phyloP scores from a whole-genome alignment of 2,113 vertebrate species.

The Hystrix brachyura region DNA sequence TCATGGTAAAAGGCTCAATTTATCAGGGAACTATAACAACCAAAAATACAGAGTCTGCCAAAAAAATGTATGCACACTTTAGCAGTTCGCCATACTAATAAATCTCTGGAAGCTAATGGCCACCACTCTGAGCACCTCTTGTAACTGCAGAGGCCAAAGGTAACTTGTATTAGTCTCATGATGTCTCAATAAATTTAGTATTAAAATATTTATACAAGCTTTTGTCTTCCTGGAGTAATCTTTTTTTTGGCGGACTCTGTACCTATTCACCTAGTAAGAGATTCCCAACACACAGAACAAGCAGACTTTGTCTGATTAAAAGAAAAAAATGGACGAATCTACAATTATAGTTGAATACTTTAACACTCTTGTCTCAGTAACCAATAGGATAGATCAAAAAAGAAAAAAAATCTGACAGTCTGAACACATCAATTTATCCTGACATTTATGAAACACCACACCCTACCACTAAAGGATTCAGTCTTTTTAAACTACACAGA shows the following conservation, averaged over 20 bases:
- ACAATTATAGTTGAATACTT: neutral
- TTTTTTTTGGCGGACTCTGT: neutral
- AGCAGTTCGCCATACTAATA: neutral
- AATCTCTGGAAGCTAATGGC: neutral
- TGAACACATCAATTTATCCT: conserved; percentile 21
- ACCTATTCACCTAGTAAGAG: neutral
- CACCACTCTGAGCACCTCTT: neutral
- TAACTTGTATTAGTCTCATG: neutral
- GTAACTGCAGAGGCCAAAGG: neutral
- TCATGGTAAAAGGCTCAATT: conserved; percentile 14
- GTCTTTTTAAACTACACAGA: neutral
- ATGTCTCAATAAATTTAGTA: neutral
- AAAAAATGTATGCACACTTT: neutral
- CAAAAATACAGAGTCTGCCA: neutral
- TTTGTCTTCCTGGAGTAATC: neutral
- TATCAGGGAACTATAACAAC: neutral
- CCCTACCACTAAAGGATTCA: neutral
- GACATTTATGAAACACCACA: neutral
- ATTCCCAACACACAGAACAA: conserved; percentile 19
- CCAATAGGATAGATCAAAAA: neutral
- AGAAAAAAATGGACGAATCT: conserved; percentile 20
- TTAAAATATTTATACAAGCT: neutral
- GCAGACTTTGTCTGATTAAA: neutral
- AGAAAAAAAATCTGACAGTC: neutral
- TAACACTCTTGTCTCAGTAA: neutral